Percentiles rank a stretch among this genome's conserved stretches.
Conservation (phyloP, 1,140 invertebrate species). For the Bombus polaris region DNA sequence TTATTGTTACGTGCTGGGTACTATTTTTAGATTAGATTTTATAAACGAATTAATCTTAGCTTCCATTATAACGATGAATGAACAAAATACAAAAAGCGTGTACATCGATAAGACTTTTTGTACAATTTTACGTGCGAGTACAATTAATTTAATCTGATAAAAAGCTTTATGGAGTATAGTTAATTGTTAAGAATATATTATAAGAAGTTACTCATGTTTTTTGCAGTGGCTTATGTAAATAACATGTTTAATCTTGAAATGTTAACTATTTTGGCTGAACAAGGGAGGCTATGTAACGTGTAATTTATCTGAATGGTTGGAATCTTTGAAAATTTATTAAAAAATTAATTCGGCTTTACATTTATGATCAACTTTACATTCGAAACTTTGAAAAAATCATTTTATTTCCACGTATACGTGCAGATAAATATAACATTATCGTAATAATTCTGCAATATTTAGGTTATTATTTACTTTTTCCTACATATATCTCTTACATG, state of each 20-base stretch:
- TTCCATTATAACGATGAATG: constrained; percentile 17
- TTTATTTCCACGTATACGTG: too few species aligned
- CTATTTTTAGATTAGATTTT: constrained; percentile 52
- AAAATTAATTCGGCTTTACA: background rate
- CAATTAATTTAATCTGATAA: constrained; percentile 54
- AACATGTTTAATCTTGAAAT: constrained; percentile 10
- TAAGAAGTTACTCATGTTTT: constrained; percentile 14
- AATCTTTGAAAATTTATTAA: constrained; percentile 17
- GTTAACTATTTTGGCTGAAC: constrained; percentile 21
- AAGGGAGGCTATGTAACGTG: background rate
- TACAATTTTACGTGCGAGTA: constrained; percentile 60
- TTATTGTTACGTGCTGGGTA: constrained; percentile 57
- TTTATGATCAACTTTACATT: background rate
- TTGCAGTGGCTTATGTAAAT: constrained; percentile 30
- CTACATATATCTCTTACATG: too few species aligned
- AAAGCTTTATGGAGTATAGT: constrained; percentile 39
- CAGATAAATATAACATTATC: too few species aligned
- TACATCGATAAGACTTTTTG: constrained; percentile 23
- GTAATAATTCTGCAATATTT: too few species aligned
- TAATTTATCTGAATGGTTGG: background rate
- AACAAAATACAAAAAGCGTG: background rate
- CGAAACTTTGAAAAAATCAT: background rate
- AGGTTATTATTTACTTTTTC: too few species aligned
- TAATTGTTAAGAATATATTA: constrained; percentile 32
- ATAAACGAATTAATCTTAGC: constrained; percentile 31